Evolutionary conservation across 2,113 vertebrate genomes (phyloP), one percentile per base, ranked within the genome.

Genomic region (Irena cyanogastra): DNA sequence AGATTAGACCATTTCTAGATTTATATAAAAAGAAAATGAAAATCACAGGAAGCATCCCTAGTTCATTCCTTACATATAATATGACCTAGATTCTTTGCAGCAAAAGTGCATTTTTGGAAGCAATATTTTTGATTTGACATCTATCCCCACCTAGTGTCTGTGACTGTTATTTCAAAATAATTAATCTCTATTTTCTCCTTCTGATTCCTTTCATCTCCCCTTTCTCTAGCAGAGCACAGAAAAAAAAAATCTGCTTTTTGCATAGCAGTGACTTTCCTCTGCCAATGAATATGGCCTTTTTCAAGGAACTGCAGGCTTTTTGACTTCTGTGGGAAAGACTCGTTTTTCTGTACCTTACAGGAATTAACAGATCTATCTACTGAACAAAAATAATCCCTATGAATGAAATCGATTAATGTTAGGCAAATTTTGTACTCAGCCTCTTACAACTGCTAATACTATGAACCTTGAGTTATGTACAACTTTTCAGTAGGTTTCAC

Each of bases 61-160:
- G 7, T 66, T 85, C 7, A 54, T 81, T 80, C 5, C 10, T 84
- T 42, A 15, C 7, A 6, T 37, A 14, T 24, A 64, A 8, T 19
- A 41, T 39, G 35, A 59, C 12, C 35, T 56, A 66, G 18, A 74
- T 61, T 66, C 33, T 54, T 63, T 8, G 6, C 4, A 57, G 16
- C 35, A n/a, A n/a, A 82, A 47, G 35, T 54, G 37, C 4, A n/a
- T 83, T 78, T 78, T 86, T 69, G 52, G 18, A 87, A 71, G 22
- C 16, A 76, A 3, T 54, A 52, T 47, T 83, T 61, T 78, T 91
- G 16, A 59, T 95, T 75, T 89, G 42, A 66, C 11, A 6, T 85
- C 56, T 63, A 60, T 56, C 87, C 9, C 95, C 90, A 89, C 31
- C 84, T 95, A 95, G 78, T 69, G 96, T 87, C 57, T 79, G 28